Conservation (phyloP, 2,113 vertebrate genomes). For the Hippocampus abdominalis region DNA sequence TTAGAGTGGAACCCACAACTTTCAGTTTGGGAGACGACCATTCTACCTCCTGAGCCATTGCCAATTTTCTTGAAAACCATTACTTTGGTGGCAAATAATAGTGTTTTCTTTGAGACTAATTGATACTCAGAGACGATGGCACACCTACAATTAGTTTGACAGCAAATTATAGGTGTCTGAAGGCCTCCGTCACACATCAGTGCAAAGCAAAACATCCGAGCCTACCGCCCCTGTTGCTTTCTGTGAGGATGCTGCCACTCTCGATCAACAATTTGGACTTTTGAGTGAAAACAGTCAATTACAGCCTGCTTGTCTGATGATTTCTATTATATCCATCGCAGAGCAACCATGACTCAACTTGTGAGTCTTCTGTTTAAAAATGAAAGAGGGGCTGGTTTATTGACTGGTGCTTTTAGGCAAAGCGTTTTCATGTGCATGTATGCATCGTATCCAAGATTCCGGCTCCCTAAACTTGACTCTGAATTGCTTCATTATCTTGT, state of each 20-base stretch:
- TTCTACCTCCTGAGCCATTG: no score
- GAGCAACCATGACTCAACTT: not conserved
- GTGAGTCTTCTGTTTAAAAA: not conserved
- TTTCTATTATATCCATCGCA: no score
- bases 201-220: not conserved
- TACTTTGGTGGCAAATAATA: no score
- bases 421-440: no score
- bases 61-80: no score
- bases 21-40: no score
- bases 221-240: not conserved
- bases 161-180: not conserved
- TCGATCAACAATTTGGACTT: not conserved
- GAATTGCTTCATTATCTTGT: not conserved
- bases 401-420: no score
- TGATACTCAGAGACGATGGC: no score
- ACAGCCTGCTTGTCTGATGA: not conserved
- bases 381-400: no score
- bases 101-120: no score
- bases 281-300: not conserved
- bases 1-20: no score
- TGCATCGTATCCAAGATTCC: no score
- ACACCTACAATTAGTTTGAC: not conserved
- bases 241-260: constrained; percentile 4
- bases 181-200: not conserved
- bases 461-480: not conserved